These are phyloP conservation scores for Suillia variegata DNA, from an alignment of 2,888 invertebrate species.

Conservation along the genomic window DNA sequence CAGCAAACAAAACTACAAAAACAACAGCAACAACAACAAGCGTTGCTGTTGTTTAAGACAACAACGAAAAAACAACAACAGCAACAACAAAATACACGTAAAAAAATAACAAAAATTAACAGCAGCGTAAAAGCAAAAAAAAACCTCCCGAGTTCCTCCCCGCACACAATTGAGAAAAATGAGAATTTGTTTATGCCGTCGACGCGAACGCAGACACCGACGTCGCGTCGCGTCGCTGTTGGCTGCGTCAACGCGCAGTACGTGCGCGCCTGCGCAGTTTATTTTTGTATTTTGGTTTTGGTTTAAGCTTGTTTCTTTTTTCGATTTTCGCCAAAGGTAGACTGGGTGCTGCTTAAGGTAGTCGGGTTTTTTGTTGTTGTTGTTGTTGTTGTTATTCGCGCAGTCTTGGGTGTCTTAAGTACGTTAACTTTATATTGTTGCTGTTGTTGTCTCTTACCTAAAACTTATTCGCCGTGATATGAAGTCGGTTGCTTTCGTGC, in stretches of 20 bases:
- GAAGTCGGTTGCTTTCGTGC: too few relatives aligned
- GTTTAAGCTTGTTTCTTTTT: too few relatives aligned
- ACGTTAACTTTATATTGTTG: too few relatives aligned
- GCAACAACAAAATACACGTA: neutral
- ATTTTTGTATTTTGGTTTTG: too few relatives aligned
- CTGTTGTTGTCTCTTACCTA: neutral
- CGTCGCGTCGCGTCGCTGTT: constrained; percentile 9
- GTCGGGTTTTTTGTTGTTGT: neutral
- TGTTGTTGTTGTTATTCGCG: neutral
- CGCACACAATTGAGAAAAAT: constrained; percentile 1
- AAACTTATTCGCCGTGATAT: neutral
- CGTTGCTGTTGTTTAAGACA: neutral
- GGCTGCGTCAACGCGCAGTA: constrained; percentile 23
- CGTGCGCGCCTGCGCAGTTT: neutral
- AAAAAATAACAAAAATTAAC: too few relatives aligned
- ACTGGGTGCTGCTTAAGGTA: neutral
- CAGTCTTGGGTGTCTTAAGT: neutral
- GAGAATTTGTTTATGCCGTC: constrained; percentile 48
- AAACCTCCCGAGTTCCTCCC: neutral
- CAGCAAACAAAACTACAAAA: neutral
- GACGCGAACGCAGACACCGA: constrained; percentile 34
- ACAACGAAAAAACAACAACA: neutral
- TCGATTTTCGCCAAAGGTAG: too few relatives aligned
- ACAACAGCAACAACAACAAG: neutral
- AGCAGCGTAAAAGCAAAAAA: neutral